Percentiles rank a stretch among this genome's conserved stretches.
phyloP scores from a whole-genome alignment of 2,797 vertebrate genomes.

The Chloroceryle inda region DNA sequence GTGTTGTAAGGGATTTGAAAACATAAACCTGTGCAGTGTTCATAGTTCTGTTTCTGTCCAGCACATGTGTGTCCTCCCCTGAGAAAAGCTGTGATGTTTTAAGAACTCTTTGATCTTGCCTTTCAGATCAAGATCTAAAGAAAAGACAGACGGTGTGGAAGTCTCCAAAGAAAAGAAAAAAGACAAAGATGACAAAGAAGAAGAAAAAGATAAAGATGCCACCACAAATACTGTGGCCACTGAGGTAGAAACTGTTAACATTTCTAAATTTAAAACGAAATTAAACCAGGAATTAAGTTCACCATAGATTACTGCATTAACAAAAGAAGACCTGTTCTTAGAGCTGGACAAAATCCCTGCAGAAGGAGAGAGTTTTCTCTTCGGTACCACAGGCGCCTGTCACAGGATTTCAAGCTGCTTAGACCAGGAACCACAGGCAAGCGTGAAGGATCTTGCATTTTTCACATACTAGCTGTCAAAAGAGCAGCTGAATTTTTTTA shows the following conservation, averaged over 20 bases:
- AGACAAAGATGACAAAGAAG: slow-evolving; percentile 96
- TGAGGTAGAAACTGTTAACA: slow-evolving; percentile 26
- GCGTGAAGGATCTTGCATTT: neutral
- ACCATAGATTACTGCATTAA: neutral
- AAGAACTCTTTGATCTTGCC: neutral
- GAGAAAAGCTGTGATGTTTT: neutral
- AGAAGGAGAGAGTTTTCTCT: neutral
- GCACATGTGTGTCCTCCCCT: neutral
- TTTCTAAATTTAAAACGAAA: neutral
- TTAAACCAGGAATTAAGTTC: neutral
- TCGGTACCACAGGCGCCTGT: neutral
- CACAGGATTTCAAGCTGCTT: neutral
- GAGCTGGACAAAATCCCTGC: neutral
- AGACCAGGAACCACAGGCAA: neutral
- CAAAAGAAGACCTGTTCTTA: neutral
- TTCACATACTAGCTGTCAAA: neutral
- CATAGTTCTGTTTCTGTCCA: neutral
- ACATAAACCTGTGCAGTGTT: neutral
- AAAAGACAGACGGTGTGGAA: slow-evolving; percentile 89
- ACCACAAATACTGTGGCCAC: slow-evolving; percentile 76
- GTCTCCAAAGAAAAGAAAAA: slow-evolving; percentile 93
- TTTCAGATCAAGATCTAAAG: slow-evolving; percentile 89
- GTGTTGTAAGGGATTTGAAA: neutral
- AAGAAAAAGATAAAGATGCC: slow-evolving; percentile 94
- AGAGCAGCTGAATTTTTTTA: neutral